Evolutionary conservation across 2,797 vertebrate genomes (phyloP).

Genomic region (Chiloscyllium punctatum): DNA sequence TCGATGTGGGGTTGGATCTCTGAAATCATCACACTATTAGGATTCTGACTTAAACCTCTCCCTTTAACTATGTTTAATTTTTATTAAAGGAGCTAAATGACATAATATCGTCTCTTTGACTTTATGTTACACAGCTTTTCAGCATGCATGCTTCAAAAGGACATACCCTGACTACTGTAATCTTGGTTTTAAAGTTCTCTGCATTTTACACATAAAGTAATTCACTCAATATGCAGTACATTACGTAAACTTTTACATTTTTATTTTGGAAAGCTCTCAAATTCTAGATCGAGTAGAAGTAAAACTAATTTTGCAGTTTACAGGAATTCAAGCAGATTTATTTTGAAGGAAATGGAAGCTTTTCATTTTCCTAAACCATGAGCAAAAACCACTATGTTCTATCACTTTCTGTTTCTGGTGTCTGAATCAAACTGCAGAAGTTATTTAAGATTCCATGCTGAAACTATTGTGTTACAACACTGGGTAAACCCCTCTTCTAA

Average conservation of each 20-base stretch:
- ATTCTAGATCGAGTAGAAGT: not conserved
- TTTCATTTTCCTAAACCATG: not conserved
- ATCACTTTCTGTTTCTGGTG: not conserved
- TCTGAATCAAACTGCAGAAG: not conserved
- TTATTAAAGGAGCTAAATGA: not conserved
- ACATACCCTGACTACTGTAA: not conserved
- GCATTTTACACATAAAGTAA: not conserved
- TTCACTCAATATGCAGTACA: not conserved
- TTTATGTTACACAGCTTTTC: not conserved
- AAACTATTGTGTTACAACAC: not conserved
- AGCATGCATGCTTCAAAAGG: not conserved
- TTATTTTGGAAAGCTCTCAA: not conserved
- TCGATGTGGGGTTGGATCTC: no score
- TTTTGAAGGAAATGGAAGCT: not conserved
- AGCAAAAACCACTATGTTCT: not conserved
- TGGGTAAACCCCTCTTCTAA: no score
- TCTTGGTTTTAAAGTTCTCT: not conserved
- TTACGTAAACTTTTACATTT: not conserved
- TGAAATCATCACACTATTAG: no score
- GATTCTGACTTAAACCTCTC: no score
- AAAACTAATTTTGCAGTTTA: not conserved
- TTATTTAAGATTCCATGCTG: not conserved
- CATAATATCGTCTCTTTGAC: not conserved
- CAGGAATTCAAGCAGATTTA: not conserved
- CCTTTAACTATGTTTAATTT: not conserved